Percentiles rank a stretch among this genome's conserved stretches.
Evolutionary conservation across 1,140 invertebrate genomes (phyloP).

Genomic region (Andrena cerasifolii): DNA sequence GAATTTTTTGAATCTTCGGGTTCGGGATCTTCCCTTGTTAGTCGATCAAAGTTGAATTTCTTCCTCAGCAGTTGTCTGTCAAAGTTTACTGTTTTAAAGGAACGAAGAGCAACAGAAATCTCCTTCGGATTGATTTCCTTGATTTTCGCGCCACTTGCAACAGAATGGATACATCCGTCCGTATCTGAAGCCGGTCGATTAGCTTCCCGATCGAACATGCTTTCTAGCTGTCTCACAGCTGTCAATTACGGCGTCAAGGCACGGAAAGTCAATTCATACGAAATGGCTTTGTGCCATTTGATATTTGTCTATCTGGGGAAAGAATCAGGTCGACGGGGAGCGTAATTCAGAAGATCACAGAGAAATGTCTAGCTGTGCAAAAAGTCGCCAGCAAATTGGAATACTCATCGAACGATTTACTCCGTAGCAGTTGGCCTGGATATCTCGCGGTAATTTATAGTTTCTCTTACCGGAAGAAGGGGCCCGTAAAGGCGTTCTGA

Average conservation of each 20-base stretch:
- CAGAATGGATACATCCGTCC: too few species aligned
- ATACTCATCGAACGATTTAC: conserved; percentile 28
- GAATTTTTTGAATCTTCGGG: too few species aligned
- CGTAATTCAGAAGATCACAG: not conserved
- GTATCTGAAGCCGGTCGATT: too few species aligned
- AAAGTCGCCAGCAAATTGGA: conserved; percentile 6
- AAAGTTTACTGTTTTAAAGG: too few species aligned
- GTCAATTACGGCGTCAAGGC: not conserved
- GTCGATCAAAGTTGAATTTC: too few species aligned
- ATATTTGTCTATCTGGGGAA: not conserved
- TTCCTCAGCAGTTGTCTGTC: not conserved
- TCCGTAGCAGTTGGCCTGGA: conserved; percentile 11
- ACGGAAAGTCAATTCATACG: not conserved
- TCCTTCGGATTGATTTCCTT: too few species aligned
- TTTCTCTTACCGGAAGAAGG: conserved; percentile 20
- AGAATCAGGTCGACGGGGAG: not conserved
- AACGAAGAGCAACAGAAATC: too few species aligned
- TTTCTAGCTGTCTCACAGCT: not conserved
- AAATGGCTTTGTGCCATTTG: too few species aligned
- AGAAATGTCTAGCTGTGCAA: not conserved
- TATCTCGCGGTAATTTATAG: conserved; percentile 7
- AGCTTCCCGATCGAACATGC: not conserved
- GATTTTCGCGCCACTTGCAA: too few species aligned
- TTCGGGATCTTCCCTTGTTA: too few species aligned
- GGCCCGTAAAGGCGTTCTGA: not conserved